Conservation (phyloP, 2,113 vertebrate species). For the Dicentrarchus labrax region DNA sequence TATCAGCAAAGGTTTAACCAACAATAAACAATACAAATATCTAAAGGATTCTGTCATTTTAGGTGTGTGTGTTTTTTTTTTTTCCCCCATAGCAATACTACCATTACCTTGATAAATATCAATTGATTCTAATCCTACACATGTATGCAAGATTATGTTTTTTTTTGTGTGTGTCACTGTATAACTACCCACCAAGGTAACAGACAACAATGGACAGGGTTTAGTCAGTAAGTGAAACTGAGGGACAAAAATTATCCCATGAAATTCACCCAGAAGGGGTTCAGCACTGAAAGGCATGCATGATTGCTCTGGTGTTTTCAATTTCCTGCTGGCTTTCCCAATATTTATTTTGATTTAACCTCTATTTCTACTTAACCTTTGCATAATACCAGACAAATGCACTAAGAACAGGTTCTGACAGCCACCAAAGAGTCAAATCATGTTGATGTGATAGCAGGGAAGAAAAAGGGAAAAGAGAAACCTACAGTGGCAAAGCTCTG, state of each 20-base stretch:
- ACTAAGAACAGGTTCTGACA: slow-evolving; percentile 21
- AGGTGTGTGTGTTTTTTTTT: not conserved
- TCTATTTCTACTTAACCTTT: slow-evolving; percentile 56
- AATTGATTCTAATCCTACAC: not conserved
- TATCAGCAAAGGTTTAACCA: not conserved
- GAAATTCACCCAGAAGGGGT: slow-evolving; percentile 32
- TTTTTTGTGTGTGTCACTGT: not conserved
- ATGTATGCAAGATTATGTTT: no score
- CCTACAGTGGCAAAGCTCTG: not conserved
- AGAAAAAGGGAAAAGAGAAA: not conserved
- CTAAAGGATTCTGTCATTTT: not conserved
- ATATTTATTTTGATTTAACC: slow-evolving; percentile 65
- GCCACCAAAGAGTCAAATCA: slow-evolving; percentile 12
- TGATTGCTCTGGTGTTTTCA: slow-evolving; percentile 53
- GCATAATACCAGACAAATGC: slow-evolving; percentile 42
- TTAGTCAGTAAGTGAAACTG: slow-evolving; percentile 4
- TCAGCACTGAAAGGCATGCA: slow-evolving; percentile 28
- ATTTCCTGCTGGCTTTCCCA: slow-evolving; percentile 61
- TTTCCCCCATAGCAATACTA: not conserved
- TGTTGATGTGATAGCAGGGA: not conserved
- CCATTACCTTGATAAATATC: not conserved
- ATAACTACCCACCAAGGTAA: not conserved
- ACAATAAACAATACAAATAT: not conserved
- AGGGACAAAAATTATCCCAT: slow-evolving; percentile 19
- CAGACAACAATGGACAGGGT: not conserved